Evolutionary conservation across 1,140 invertebrate genomes (phyloP), one percentile per base, ranked within the genome.

Genomic region (Meloidogyne hapla): DNA sequence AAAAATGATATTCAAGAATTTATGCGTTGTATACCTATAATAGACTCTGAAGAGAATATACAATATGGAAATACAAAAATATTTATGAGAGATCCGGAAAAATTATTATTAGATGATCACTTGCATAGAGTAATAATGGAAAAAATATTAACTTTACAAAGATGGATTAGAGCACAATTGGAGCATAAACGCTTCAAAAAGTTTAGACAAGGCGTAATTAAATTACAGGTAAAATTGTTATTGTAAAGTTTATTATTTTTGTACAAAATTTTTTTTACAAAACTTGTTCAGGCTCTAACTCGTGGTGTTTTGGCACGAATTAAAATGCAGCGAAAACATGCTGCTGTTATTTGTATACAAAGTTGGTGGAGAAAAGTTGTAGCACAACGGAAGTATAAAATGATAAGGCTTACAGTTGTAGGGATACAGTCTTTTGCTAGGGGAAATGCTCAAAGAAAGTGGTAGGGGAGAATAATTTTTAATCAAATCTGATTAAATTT

Each of bases 31-130:
- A 83, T 86, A 61, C 81, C 48, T 93, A 95, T 87, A 92, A 96
- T 10, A 88, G 91, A 74, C 90, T 92, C 79, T 95, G 95, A 94
- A 83, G 48, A 56, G 8, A 94, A 96, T 88, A 95, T 95, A 89
- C 94, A 98, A 89, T 90, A 96, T 70, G 95, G 93, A 84, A 89
- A 90, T 25, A 94, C 92, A 3, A 97, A 97, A 88, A 92, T 97
- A 56, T 96, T 96, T 84, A 90, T 96, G 87, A 89, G 94, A 62
- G 94, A 96, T 87, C 93, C 92, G n/a, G 94, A 96, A 88, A 96
- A 96, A 87, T 91, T 94, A 78, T 92, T 94, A 87, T 87, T 97
- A 61, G 94, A 97, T 85, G 93, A 93, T 82, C 91, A 93, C 75
- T 89, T 98, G 38, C 94, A 98, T 88, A 92, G 94, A 26, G 68